Base-by-base conservation (phyloP, 2,888 invertebrate species). In the Amphipyra berbera region DNA sequence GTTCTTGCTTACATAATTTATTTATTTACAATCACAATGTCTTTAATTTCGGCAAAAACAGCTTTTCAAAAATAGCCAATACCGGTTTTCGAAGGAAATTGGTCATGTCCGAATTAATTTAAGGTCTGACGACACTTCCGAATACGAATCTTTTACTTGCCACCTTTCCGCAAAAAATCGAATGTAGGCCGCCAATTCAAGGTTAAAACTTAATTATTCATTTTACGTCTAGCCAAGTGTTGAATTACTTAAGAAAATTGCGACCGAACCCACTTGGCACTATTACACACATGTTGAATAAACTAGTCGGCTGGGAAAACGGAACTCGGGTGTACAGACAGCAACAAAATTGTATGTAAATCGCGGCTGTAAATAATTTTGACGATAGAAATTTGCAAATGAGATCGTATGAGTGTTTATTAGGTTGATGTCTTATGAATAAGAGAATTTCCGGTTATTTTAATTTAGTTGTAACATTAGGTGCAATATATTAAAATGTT, bases 261-360 rank as follows among this genome's bases (percentile, higher is more conserved):
- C 84, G 55, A 79, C 77, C 80, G 71, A 81, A 74, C 81, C 83
- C 71, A 82, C 74, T 81, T 74, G 76, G 74, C 76, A 76, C 79
- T 80, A 81, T 82, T 80, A 83, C 79, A 78, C 76, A 77, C 76
- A 79, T 76, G 77, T 75, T 79, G 73, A 79, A 78, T 85, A 81
- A 83, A 85, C 83, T 81, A 81, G 78, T 78, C 78, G 72, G 74
- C 83, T 86, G 84, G 73, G 84, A 82, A 88, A 88, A 88, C 88
- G 86, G 88, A 89, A 87, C 87, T 83, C 68, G 73, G 45, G 47
- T 68, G 81, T 88, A 88, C 58, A 12, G 83, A 55, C 15, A 47
- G 73, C 83, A 85, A 69, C 38, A 78, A 73, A 61, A 64, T 61
- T 41, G 5, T 53, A 58, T 59, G 57, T 30, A 55, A 46, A 55